These are phyloP conservation scores for Crocodylus rhombifer DNA, from an alignment of 2,797 vertebrate species.

Conservation along the genomic window DNA sequence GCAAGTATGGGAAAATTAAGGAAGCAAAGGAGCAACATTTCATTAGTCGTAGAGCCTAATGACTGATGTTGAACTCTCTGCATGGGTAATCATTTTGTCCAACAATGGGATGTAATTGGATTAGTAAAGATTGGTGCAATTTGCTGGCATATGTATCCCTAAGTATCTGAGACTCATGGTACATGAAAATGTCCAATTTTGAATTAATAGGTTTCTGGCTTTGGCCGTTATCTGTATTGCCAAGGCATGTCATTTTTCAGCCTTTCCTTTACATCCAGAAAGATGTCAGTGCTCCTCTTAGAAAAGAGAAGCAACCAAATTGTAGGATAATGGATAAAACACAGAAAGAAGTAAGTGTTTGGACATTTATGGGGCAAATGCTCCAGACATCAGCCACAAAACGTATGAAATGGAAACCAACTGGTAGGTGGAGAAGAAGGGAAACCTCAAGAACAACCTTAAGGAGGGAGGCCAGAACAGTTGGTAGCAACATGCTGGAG, in stretches of 20 bases:
- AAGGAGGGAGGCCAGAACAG: too few relatives aligned
- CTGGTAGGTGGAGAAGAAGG: too few relatives aligned
- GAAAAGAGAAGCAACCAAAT: not conserved
- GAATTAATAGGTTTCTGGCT: not conserved
- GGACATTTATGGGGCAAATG: rapidly evolving
- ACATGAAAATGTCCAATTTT: not conserved
- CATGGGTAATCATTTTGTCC: not conserved
- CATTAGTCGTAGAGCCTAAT: not conserved
- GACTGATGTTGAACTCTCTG: not conserved
- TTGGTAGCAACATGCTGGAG: too few relatives aligned
- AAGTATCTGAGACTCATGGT: not conserved
- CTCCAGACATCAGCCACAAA: not conserved
- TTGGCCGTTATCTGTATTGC: not conserved
- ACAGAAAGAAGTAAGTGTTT: rapidly evolving
- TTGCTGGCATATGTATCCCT: not conserved
- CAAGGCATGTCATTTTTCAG: not conserved
- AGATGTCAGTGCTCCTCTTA: not conserved
- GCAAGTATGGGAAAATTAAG: not conserved
- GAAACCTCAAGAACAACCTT: too few relatives aligned
- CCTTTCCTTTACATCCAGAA: not conserved
- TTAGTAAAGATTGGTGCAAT: not conserved
- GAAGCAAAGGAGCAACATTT: not conserved
- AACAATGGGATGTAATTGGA: not conserved
- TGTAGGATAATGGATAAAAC: not conserved
- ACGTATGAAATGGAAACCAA: not conserved